Evolutionary conservation across 2,113 vertebrate species (phyloP), one percentile per base, ranked within the genome.

Genomic region (Numida meleagris): DNA sequence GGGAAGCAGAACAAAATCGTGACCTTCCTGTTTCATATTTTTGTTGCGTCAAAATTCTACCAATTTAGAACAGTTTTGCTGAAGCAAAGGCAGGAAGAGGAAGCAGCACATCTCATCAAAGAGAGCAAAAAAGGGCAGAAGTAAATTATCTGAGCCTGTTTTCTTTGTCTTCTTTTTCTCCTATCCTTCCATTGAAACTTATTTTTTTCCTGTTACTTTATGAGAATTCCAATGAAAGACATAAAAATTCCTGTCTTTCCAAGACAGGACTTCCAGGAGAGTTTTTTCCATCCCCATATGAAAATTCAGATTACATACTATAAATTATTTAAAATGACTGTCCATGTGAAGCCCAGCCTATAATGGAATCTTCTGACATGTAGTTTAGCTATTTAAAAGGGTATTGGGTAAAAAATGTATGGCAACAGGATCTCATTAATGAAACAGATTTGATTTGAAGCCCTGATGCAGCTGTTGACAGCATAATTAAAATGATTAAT

Each of bases 401-500:
- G 46, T 82, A 82, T 63, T 80, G 48, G 24, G 34, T 93, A 88
- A 94, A 96, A 88, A 76, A 57, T 13, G 25, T 77, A n/a, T 65
- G 71, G 80, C 87, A 91, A 90, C 57, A 90, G 85, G 97, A 95
- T 84, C 91, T 96, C 91, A 88, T 96, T 97, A 96, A 97, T 2
- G 15, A 95, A 94, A 87, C 38, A 89, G 76, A 74, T 97, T 96
- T 97, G 94, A 97, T 95, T 90, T 96, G 97, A 97, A 97, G 86
- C 91, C 82, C 79, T 94, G 91, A 97, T 97, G 89, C 88, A 95
- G 82, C 82, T 96, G 94, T 95, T 98, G 97, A 97, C 96, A 97
- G 90, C 88, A 92, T 97, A 96, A 97, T 98, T 98, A 97, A 97
- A 97, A 96, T 97, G 94, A 98, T 97, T 98, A 95, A 97, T 98